Percentiles rank a stretch among this genome's conserved stretches.
phyloP scores from a whole-genome alignment of 2,113 vertebrate species.

The Heteronetta atricapilla region DNA sequence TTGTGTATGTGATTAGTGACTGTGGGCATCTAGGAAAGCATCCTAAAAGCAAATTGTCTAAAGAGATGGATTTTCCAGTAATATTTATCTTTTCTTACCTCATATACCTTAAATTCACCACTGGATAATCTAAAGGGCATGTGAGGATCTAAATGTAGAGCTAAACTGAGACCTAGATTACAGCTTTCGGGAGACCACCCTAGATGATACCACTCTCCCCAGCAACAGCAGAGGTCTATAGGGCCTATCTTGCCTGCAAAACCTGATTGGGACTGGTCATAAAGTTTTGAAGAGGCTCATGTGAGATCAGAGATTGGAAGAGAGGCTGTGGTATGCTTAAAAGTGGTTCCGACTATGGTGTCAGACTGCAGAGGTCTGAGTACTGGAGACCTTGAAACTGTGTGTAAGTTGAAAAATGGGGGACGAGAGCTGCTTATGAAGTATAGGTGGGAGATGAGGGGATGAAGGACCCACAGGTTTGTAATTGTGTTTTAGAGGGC shows the following conservation, averaged over 20 bases:
- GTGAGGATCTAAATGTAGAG: not conserved
- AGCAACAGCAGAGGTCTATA: not conserved
- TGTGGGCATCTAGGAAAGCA: not conserved
- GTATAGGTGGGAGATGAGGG: not conserved
- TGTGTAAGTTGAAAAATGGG: not conserved
- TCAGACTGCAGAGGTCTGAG: not conserved
- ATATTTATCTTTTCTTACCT: not conserved
- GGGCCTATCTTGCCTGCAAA: not conserved
- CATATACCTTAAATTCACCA: not conserved
- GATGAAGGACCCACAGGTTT: not conserved
- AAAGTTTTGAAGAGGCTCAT: not conserved
- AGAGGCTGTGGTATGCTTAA: not conserved
- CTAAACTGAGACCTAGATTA: not conserved
- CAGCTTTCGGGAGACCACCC: not conserved
- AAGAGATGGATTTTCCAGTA: not conserved
- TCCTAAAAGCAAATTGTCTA: not conserved
- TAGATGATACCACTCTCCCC: too few species aligned
- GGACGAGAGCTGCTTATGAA: accelerated
- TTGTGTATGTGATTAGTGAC: not conserved
- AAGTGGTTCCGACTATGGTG: not conserved
- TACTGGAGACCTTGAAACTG: not conserved
- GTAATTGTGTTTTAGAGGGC: not conserved
- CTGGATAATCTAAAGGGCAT: not conserved
- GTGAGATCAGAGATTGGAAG: not conserved
- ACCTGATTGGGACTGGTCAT: not conserved